phyloP scores from a whole-genome alignment of 2,113 vertebrate species.

The Ochotona princeps region DNA sequence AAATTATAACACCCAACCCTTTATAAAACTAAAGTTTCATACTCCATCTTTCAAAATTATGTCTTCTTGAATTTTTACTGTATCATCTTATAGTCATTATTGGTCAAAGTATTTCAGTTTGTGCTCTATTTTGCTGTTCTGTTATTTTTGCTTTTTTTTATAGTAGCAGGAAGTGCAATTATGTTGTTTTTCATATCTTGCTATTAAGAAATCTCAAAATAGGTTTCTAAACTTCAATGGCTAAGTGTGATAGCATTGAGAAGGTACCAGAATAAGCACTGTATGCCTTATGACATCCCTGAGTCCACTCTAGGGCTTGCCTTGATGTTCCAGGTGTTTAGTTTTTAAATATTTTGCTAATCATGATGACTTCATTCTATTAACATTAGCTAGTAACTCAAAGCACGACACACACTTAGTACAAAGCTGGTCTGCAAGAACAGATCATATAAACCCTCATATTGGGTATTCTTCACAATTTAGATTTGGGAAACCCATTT shows the following conservation, averaged over 20 bases:
- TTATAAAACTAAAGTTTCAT: neutral
- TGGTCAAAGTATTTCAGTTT: neutral
- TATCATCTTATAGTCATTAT: neutral
- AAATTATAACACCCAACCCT: neutral
- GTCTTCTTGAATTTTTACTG: neutral
- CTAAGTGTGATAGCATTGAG: constrained; percentile 35
- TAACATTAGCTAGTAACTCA: neutral
- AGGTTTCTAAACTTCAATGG: constrained; percentile 20
- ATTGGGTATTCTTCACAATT: constrained; percentile 21
- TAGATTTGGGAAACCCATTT: neutral
- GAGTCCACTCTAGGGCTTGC: neutral
- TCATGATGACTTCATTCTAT: constrained; percentile 11
- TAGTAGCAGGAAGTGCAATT: neutral
- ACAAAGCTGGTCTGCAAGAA: neutral
- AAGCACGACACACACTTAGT: neutral
- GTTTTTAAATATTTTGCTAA: constrained; percentile 51
- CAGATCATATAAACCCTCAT: neutral
- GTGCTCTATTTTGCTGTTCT: neutral
- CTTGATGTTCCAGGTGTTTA: constrained; percentile 35
- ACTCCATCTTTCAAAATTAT: neutral
- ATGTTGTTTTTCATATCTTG: constrained; percentile 47
- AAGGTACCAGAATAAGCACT: neutral
- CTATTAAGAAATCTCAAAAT: constrained; percentile 49
- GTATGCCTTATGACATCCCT: neutral
- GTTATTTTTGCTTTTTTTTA: constrained; percentile 15